Conservation (phyloP, 1,140 invertebrate genomes). For the Araneus ventricosus region DNA sequence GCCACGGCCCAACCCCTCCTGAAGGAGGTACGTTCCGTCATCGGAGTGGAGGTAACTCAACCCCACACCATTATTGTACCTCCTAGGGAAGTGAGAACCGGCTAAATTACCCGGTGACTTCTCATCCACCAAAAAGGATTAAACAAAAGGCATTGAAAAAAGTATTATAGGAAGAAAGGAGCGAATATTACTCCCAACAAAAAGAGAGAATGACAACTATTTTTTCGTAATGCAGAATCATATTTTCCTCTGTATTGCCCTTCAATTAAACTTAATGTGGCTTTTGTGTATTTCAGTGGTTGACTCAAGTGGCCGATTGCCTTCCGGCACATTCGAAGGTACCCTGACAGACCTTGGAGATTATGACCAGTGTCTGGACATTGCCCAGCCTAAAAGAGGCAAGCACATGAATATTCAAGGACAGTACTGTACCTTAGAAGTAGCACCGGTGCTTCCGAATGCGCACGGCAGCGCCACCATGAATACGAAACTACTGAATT, state of each 20-base stretch:
- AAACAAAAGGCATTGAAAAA: too few relatives aligned
- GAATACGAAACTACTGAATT: constrained; percentile 59
- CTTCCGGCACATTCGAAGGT: constrained; percentile 74
- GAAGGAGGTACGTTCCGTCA: too few relatives aligned
- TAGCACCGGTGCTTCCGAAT: constrained; percentile 39
- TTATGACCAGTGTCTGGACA: constrained; percentile 76
- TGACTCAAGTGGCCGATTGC: constrained; percentile 74
- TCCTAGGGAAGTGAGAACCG: too few relatives aligned
- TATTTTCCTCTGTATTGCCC: background rate
- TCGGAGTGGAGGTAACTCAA: too few relatives aligned
- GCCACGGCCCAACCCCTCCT: too few relatives aligned
- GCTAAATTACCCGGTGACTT: too few relatives aligned
- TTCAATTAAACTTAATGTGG: background rate
- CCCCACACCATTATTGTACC: too few relatives aligned
- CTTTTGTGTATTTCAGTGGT: constrained; percentile 68
- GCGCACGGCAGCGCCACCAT: constrained; percentile 17
- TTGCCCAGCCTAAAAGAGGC: constrained; percentile 7
- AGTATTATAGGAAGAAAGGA: too few relatives aligned
- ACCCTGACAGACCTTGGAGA: constrained; percentile 76
- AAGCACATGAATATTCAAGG: constrained; percentile 62
- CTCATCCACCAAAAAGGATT: too few relatives aligned
- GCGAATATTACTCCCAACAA: too few relatives aligned
- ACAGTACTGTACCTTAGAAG: constrained; percentile 66
- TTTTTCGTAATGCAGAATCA: too few relatives aligned
- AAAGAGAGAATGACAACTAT: too few relatives aligned